Evolutionary conservation across 1,140 invertebrate genomes (phyloP), one percentile per base, ranked within the genome.

Genomic region (Homarus americanus): DNA sequence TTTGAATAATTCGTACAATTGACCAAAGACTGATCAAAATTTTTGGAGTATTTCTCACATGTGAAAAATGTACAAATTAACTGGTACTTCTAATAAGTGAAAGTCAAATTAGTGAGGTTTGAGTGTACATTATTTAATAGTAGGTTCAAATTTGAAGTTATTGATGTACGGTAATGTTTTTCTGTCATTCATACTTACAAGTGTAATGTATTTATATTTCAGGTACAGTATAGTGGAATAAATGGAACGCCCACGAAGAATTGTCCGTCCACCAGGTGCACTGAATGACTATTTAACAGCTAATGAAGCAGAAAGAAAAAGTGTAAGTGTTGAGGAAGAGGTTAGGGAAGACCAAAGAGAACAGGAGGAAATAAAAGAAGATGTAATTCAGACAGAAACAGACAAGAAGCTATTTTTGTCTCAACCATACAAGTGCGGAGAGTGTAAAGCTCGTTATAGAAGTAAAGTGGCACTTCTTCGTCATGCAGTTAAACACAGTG

Each of bases 401-500:
- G 72, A 86, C 72, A 90, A 49, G 38, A 89, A 75, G 40, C 4
- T 73, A 4, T 40, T 78, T 0, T 4, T 76, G 17, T 83, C 87
- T 24, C 87, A 83, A 20, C 78, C 87, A n/a, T 90, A 90, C 78
- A 90, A 90, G 28, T 90, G 87, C 53, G 34, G 69, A 15, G 80
- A 90, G 53, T 90, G 87, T 58, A 90, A 90, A 44, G 79, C 87
- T 24, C 28, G 80, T 38, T 90, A 90, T 36, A 53, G 87, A 34
- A 90, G 87, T 73, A 73, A 82, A 53, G 87, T 82, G 58, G 87
- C 87, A n/a, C 34, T 90, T 66, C 72, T 76, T 36, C 87, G 87
- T 38, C 87, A 90, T 41, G 79, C 80, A 32, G 87, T 82, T 53
- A 90, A 90, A 32, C 87, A 90, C 41, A 90, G 69, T 83, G 87